A percentile compares a stretch with the other conserved stretches of the same genome.
phyloP scores from a whole-genome alignment of 2,888 invertebrate species.

The Melieria crassipennis region DNA sequence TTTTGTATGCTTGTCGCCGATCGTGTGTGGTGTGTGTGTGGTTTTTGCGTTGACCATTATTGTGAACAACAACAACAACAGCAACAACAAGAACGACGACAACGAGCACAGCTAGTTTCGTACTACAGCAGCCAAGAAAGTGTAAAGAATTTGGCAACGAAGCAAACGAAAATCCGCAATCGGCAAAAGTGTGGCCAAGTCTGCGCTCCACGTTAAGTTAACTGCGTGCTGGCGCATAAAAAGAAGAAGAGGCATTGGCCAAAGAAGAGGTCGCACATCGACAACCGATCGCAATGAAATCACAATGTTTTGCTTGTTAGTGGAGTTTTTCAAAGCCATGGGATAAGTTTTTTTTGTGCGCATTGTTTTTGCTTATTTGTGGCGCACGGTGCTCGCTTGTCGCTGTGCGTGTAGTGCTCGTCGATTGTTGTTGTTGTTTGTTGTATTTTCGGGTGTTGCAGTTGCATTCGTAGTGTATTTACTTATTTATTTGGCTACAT shows the following conservation, averaged over 20 bases:
- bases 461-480: no score
- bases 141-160: constrained; percentile 4
- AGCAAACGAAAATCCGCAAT: constrained; percentile 11
- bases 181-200: background rate
- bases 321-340: constrained; percentile 3
- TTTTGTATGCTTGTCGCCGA: constrained; percentile 10
- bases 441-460: background rate
- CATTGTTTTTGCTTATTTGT: no score
- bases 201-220: no score
- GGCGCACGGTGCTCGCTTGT: no score
- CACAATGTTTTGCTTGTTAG: background rate
- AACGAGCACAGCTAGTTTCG: background rate
- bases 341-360: background rate
- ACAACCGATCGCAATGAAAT: background rate
- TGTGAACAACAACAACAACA: background rate
- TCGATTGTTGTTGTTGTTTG: background rate
- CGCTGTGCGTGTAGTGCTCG: no score
- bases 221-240: background rate
- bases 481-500: no score
- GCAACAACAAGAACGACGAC: background rate
- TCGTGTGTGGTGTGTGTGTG: background rate
- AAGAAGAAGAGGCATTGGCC: background rate
- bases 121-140: background rate
- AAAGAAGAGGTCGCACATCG: background rate
- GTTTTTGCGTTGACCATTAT: constrained; percentile 15